These are phyloP conservation scores for Eulemur mongoz DNA, from an alignment of 2,797 vertebrate species.

Conservation along the genomic window DNA sequence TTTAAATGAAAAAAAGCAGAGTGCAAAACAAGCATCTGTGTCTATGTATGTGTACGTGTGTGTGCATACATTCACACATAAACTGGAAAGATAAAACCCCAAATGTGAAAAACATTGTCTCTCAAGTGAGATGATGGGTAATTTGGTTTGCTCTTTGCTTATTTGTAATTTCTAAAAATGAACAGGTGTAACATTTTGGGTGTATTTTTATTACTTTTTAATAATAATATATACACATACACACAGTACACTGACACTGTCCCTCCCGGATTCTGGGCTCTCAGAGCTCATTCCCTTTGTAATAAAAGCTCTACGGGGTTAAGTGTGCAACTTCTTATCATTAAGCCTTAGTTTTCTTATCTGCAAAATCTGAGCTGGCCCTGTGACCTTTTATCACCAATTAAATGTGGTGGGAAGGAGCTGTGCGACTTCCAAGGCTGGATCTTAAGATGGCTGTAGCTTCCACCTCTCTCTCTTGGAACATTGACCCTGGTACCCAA, in stretches of 20 bases:
- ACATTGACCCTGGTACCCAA: background rate
- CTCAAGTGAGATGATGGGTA: background rate
- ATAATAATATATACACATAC: background rate
- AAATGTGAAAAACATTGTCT: background rate
- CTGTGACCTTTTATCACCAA: background rate
- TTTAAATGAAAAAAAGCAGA: background rate
- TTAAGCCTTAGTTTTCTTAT: background rate
- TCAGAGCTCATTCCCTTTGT: background rate
- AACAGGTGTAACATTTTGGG: background rate
- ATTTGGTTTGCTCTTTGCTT: background rate
- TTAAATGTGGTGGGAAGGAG: background rate
- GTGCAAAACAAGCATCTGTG: background rate
- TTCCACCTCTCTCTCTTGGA: background rate
- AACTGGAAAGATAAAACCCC: background rate
- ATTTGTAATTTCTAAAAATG: background rate
- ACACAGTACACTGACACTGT: background rate
- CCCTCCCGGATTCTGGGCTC: background rate
- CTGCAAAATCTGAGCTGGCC: background rate
- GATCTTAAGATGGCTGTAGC: background rate
- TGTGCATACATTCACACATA: background rate
- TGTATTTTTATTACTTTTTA: background rate
- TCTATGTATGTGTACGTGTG: background rate
- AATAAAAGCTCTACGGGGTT: background rate
- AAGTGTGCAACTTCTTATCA: background rate
- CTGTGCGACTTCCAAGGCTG: background rate